Evolutionary conservation across 1,140 invertebrate genomes (phyloP), one percentile per base, ranked within the genome.

Genomic region (Drosophila tsacasi): DNA sequence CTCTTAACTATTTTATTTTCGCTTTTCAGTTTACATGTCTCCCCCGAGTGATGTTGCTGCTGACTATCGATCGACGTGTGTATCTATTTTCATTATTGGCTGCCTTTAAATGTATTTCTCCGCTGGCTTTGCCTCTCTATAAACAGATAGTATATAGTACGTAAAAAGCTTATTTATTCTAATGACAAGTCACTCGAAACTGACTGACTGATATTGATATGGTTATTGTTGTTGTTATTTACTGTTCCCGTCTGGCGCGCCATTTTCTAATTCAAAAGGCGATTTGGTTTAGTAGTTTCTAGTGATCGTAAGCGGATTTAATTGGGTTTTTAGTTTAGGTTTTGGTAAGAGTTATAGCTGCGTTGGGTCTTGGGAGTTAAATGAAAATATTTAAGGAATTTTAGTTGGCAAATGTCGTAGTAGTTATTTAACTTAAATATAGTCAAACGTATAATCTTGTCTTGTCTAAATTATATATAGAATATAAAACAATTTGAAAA

Each of bases 1-100:
- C 67, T 67, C 37, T 64, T 67, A 63, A 54, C 39, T 73, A 71
- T 76, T 75, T 32, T 59, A 63, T 77, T 76, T 72, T 78, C 69
- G 71, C 63, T 86, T 80, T 78, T 72, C 69, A 75, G 68, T 81
- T 81, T 79, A 74, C 76, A 83, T 77, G 74, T 66, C 84, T 77
- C 52, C 73, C 58, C 81, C 54, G 81, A 78, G 82, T 82, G 83
- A 75, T 86, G 83, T 86, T 76, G 82, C 81, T 82, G 57, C 72
- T 71, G 73, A 74, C 72, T 81, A 81, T 67, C 75, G 61, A 54
- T 63, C 72, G 55, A 65, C 60, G 39, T 76, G 75, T 81, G 54
- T 87, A 79, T 87, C 63, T 79, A 64, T 83, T 89, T 65, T 79
- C 81, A 78, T 87, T 87, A 83, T 81, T 87, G 83, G 69, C 71